phyloP scores from a whole-genome alignment of 2,113 vertebrate species.

The Eudorcas thomsonii region DNA sequence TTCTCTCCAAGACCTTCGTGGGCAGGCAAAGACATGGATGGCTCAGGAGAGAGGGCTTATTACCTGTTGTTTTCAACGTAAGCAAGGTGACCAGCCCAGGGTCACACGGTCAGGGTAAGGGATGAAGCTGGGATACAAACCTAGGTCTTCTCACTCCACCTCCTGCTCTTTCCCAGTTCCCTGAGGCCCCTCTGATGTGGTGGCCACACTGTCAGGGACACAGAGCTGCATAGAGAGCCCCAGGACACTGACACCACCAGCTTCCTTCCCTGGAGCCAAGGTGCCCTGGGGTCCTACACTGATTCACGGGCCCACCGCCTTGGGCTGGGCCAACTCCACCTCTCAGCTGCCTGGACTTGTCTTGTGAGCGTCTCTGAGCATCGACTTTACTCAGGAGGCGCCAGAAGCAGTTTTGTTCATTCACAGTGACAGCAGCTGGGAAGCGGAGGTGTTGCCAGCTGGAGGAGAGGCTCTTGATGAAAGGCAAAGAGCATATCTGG shows the following conservation, averaged over 20 bases:
- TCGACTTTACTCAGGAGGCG: neutral
- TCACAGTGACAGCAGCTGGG: neutral
- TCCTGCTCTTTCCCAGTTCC: neutral
- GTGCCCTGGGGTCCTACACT: neutral
- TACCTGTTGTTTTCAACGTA: neutral
- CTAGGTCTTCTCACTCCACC: neutral
- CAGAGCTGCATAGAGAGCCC: neutral
- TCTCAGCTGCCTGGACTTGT: neutral
- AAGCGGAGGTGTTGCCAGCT: neutral
- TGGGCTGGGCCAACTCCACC: neutral
- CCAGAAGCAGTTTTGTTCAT: neutral
- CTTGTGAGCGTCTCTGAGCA: neutral
- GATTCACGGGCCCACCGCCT: neutral
- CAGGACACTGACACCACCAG: neutral
- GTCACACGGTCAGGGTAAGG: neutral
- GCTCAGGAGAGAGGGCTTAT: neutral
- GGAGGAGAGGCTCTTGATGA: neutral
- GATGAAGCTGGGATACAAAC: neutral
- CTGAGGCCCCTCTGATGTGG: too few relatives aligned
- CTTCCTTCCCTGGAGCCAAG: neutral
- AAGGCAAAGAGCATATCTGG: neutral
- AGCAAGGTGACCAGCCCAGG: neutral
- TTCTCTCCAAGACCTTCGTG: neutral
- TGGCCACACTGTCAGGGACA: rapidly evolving
- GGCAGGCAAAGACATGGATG: neutral